These are phyloP conservation scores for Celastrina argiolus DNA, from an alignment of 2,888 invertebrate species.

Conservation along the genomic window DNA sequence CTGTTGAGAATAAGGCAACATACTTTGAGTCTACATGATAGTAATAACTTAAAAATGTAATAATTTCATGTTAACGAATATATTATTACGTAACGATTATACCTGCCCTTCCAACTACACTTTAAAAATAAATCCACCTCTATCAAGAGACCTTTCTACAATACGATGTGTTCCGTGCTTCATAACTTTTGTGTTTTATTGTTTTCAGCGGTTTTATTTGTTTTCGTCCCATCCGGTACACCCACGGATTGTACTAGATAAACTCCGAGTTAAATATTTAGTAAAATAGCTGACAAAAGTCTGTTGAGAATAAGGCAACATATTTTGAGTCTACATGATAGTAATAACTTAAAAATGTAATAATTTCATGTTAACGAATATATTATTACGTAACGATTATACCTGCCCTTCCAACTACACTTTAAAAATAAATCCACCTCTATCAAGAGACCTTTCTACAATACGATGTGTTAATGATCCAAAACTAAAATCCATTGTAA, in stretches of 20 bases:
- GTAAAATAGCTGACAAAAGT: no score
- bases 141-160: not conserved
- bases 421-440: not conserved
- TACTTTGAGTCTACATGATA: no score
- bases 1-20: no score
- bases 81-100: not conserved
- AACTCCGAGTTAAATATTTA: no score
- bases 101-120: not conserved
- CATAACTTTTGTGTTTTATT: conserved; percentile 32
- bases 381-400: not conserved
- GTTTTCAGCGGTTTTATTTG: not conserved
- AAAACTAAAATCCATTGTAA: not conserved
- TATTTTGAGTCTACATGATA: no score
- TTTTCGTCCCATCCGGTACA: not conserved
- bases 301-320: no score
- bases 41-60: no score
- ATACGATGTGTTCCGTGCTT: conserved; percentile 26
- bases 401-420: not conserved
- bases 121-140: not conserved
- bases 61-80: no score
- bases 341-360: no score
- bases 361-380: no score
- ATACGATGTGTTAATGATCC: not conserved
- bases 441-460: not conserved
- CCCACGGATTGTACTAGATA: not conserved